Evolutionary conservation across 1,140 invertebrate genomes (phyloP), one percentile per base, ranked within the genome.

Genomic region (Bilobella aurantiaca): DNA sequence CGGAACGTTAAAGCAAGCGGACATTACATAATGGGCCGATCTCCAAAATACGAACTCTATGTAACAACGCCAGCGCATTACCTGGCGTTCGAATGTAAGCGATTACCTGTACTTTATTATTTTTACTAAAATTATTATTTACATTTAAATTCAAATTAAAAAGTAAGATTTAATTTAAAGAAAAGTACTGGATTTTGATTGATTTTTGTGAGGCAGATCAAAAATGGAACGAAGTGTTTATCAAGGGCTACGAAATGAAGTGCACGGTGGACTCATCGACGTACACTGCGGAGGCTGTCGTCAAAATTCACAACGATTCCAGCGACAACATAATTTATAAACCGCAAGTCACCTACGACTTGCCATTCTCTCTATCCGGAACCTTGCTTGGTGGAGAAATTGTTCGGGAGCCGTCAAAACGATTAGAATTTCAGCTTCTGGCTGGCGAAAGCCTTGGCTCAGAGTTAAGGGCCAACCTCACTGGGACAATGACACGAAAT

Each of bases 21-120:
- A 81, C 16, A 81, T 84, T 74, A 82, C n/a, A 57, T 79, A 72
- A 57, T 67, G 73, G 1, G 73, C 73, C 56, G 82, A 79, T 0
- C 64, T 34, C 62, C 59, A 21, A 81, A 79, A 61, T 32, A 83
- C 1, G 83, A 80, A 69, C 68, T 83, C 1, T 68, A 76, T 0
- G 70, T 88, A 0, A 78, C 83, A 37, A 83, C 85, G 1, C 84
- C 85, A 0, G 76, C 82, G 42, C 85, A 84, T 66, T 79, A 77
- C 2, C 74, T 81, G 0, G 76, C 75, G 0, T 76, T 79, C 14
- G 81, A 86, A 76, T 78, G 78, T 58, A 73, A 70, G 72, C 59
- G 3, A 18, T 16, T n/a, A 12, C 25, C 23, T 5, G 25, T 56
- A 56, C 3, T 12, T 23, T 14, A n/a, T n/a, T n/a, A n/a, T n/a